These are phyloP conservation scores for Palloptera scutellata DNA, from an alignment of 2,888 invertebrate species.

Conservation along the genomic window DNA sequence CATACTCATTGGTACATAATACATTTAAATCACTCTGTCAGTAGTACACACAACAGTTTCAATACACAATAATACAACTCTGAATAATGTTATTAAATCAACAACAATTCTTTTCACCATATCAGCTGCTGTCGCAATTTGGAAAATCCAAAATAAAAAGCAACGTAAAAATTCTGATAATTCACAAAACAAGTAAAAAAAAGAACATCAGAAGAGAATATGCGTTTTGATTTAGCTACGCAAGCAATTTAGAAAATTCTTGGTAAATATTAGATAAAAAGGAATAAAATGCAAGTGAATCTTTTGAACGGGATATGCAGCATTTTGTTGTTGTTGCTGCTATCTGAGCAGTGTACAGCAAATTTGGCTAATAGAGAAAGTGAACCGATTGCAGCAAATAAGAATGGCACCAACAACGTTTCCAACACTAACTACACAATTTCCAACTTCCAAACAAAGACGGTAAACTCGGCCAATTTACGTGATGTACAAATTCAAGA, in stretches of 20 bases:
- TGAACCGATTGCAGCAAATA: conserved; percentile 5
- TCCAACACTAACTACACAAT: conserved; percentile 12
- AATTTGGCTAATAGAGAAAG: conserved; percentile 21
- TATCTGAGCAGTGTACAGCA: not conserved
- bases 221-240: not conserved
- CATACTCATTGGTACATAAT: too few species aligned
- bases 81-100: too few species aligned
- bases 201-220: not conserved
- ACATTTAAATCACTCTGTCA: too few species aligned
- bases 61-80: too few species aligned
- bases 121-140: too few species aligned
- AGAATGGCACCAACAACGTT: not conserved
- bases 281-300: conserved; percentile 11
- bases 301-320: not conserved
- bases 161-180: too few species aligned
- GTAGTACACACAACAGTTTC: too few species aligned
- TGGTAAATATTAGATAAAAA: not conserved
- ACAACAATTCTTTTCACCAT: too few species aligned
- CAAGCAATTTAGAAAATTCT: too few species aligned
- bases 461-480: conserved; percentile 22
- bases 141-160: too few species aligned
- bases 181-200: too few species aligned
- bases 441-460: conserved; percentile 16
- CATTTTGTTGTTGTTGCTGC: conserved; percentile 15
- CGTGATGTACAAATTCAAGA: conserved; percentile 25